phyloP scores from a whole-genome alignment of 1,140 invertebrate species.

The Calosoma granatense region DNA sequence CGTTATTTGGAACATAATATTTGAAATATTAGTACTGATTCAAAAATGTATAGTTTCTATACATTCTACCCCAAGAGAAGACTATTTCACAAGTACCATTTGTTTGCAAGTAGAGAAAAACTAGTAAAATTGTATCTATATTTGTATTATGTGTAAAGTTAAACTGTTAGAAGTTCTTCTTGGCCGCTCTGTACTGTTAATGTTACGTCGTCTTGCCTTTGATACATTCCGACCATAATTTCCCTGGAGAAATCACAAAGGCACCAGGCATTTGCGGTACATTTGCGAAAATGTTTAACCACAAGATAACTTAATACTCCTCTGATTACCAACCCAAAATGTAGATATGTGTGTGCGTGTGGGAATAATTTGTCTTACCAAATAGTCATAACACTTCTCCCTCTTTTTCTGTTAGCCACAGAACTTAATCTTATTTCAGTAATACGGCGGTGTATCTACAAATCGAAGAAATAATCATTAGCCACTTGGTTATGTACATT shows the following conservation, averaged over 20 bases:
- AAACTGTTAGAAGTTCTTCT: neutral
- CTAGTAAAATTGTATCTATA: neutral
- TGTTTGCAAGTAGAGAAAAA: too few species aligned
- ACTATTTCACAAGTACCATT: too few species aligned
- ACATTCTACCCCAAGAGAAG: too few species aligned
- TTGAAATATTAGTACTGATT: too few species aligned
- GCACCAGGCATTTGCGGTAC: constrained; percentile 23
- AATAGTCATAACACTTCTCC: too few species aligned
- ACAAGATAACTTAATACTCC: constrained; percentile 7
- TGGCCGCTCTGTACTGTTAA: neutral
- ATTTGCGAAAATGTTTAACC: constrained; percentile 24
- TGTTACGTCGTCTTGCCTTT: neutral
- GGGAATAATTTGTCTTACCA: neutral
- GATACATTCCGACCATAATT: constrained; percentile 17
- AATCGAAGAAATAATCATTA: too few species aligned
- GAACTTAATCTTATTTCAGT: too few species aligned
- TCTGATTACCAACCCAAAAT: constrained; percentile 9
- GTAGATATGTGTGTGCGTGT: neutral
- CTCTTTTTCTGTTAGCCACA: too few species aligned
- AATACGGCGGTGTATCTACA: too few species aligned
- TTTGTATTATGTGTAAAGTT: neutral
- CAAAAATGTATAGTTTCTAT: too few species aligned
- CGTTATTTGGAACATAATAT: too few species aligned
- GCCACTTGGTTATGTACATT: too few species aligned
- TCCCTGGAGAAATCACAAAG: constrained; percentile 25